phyloP scores from a whole-genome alignment of 2,113 vertebrate species.

The Platysteira castanea region DNA sequence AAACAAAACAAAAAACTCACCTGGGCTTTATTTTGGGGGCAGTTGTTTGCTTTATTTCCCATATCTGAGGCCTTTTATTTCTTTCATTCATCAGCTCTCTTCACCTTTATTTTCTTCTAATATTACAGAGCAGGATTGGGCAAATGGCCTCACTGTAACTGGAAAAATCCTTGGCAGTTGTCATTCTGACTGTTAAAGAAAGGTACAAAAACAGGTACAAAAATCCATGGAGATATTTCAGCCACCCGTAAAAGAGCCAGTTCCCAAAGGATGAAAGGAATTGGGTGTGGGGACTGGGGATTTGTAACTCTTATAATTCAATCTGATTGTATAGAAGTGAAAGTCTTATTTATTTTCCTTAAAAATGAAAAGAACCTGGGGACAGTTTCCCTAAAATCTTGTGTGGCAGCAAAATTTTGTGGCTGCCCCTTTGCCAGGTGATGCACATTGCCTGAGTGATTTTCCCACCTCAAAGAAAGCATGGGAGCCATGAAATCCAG shows the following conservation, averaged over 20 bases:
- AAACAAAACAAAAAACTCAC: neutral
- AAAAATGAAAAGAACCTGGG: neutral
- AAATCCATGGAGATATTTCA: neutral
- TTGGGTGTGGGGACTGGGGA: neutral
- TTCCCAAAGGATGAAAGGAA: neutral
- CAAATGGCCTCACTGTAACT: fast-evolving
- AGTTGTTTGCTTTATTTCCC: neutral
- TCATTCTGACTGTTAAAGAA: neutral
- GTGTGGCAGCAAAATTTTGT: neutral
- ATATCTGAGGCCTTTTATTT: neutral
- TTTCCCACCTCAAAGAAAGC: neutral
- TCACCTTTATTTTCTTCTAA: neutral
- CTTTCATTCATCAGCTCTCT: neutral
- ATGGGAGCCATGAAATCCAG: neutral
- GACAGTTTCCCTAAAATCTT: neutral
- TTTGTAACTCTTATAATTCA: neutral
- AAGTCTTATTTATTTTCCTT: neutral
- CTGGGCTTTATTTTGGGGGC: neutral
- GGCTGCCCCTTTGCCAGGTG: neutral
- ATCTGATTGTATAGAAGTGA: neutral
- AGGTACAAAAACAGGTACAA: neutral
- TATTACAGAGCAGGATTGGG: neutral
- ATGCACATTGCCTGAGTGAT: neutral
- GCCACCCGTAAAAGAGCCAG: neutral
- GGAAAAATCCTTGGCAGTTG: neutral